Evolutionary conservation across 2,113 vertebrate species (phyloP), one percentile per base, ranked within the genome.

Genomic region (Hassar affinis): DNA sequence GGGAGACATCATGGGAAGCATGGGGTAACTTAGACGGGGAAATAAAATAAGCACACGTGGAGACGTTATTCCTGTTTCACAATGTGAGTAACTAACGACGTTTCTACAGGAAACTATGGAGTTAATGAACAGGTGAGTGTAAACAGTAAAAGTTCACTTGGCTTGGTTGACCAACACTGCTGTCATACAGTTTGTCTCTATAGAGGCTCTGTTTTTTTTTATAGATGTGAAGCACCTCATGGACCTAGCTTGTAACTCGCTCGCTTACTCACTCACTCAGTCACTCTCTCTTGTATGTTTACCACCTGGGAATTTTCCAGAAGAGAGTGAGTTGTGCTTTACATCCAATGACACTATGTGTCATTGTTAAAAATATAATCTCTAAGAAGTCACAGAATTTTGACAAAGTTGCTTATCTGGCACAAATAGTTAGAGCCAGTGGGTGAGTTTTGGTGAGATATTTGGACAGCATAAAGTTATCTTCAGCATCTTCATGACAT

Each of bases 391-490:
- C 11, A 30, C n/a, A 14, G 25, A 9, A 20, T 4, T 2, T 22
- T 2, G 4, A 22, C 6, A 35, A 15, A 6, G 10, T 27, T 1
- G 25, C 62, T 18, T 20, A 66, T 6, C 7, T 33, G 4, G 9
- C 33, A 25, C 9, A 42, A 69, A 42, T 42, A 69, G 18, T 69
- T 18, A 64, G 30, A 35, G 27, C 59, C 5, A 27, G n/a, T 27
- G 6, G 0, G 35, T 35, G 18, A 42, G 10, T 17, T 66, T 69
- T 25, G 35, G 35, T 6, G 6, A 69, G 18, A 42, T 69, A 11
- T 69, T 69, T 69, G 62, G 33, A 33, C n/a, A n/a, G 59, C 33
- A 66, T 66, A 35, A 66, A 69, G 66, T 69, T 69, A 22, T 22
- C 66, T 38, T 42, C 4, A 8, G 20, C 3, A 11, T 69, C 9